Base-by-base conservation (phyloP, 2,888 invertebrate species). In the Drosophila engyochracea region DNA sequence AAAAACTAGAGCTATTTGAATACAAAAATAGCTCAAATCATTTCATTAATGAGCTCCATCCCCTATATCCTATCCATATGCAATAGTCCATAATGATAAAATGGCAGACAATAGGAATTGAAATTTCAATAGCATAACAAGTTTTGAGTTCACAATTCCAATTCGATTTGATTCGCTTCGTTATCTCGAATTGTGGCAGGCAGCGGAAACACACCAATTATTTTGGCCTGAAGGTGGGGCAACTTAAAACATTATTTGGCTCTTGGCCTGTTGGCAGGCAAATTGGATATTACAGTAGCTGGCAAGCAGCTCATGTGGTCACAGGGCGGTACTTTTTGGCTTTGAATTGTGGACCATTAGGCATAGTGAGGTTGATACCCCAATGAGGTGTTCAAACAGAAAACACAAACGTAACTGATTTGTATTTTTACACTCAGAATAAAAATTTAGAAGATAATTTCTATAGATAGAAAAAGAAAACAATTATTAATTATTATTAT, bases 61-160 rank as follows among this genome's bases (percentile, higher is more conserved):
- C 12, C 1, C 19, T 1, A 4, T 22, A 14, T 37, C 1, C 49
- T 60, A 44, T 37, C 57, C 19, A 41, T 51, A 70, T 39, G 31
- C 63, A 58, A 76, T 74, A 60, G 65, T 19, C 49, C 57, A 58
- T 57, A 39, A 55, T 64, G 49, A 59, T 54, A 35, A 65, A 71
- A 59, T 72, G 51, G 16, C 73, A 61, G 55, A 62, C 53, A 67
- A 74, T 54, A 31, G 30, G 30, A 35, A 51, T 68, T 47, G 54
- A 69, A 44, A 60, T 63, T 79, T 52, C 70, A 75, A 79, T 63
- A 39, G 55, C 62, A 51, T 62, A 77, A 75, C 65, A 60, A 79
- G 63, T 58, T 58, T 65, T 52, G 58, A 33, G 37, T 63, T 67
- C 58, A 14, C 16, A 81, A 76, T 68, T 70, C 61, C 68, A 81